Conservation (phyloP, 2,113 vertebrate genomes). For the Rhineura floridana region DNA sequence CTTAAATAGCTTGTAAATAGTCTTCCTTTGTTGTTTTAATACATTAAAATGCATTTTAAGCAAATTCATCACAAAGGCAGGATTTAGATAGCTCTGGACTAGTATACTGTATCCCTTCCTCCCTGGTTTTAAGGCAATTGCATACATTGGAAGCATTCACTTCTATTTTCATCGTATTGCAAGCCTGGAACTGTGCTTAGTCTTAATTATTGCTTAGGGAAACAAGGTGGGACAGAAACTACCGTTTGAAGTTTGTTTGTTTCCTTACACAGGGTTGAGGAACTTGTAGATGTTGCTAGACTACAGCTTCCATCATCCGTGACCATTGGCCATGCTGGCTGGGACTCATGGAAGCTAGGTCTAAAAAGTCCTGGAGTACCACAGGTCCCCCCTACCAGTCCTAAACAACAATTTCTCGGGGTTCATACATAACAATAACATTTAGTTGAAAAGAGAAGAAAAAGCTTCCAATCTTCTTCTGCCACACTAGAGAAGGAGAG, state of each 20-base stretch:
- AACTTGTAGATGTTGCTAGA: not conserved
- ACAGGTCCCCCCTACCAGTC: not conserved
- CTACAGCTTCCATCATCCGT: not conserved
- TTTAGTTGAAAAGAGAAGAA: not conserved
- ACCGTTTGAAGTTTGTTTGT: not conserved
- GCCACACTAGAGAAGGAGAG: not conserved
- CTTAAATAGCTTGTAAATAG: constrained; percentile 38
- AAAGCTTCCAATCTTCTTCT: not conserved
- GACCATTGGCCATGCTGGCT: not conserved
- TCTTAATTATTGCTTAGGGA: not conserved
- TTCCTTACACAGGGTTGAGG: not conserved
- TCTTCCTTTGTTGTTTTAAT: constrained; percentile 18
- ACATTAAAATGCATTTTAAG: constrained; percentile 3
- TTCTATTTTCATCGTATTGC: not conserved
- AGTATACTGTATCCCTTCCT: not conserved
- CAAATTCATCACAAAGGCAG: not conserved
- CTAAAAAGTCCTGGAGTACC: not conserved
- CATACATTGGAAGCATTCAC: not conserved
- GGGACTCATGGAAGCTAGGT: not conserved
- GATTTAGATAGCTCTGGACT: not conserved
- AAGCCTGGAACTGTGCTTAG: not conserved
- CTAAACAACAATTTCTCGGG: not conserved
- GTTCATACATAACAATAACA: not conserved
- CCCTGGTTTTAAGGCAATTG: not conserved
- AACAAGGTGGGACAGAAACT: not conserved